Evolutionary conservation across 2,797 vertebrate species (phyloP), one percentile per base, ranked within the genome.

Genomic region (Todus mexicanus): DNA sequence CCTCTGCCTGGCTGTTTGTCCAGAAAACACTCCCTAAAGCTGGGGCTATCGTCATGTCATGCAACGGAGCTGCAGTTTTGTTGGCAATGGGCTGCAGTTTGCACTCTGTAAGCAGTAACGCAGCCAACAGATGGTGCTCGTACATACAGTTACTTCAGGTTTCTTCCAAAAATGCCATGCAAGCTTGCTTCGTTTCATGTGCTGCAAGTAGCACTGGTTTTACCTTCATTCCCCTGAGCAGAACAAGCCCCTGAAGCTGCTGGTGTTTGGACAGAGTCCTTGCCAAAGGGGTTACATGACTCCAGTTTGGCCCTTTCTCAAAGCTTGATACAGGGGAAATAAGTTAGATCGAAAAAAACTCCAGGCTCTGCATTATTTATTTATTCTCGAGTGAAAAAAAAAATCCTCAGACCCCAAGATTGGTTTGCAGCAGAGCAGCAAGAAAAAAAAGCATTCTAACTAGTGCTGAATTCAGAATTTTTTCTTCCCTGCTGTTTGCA

Each of bases 41-140:
- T 12, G 42, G 31, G 22, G 0, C 22, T 35, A 57, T 66, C 35
- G 42, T 57, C 2, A 0, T 5, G 15, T 20, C 15, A 3, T 5
- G n/a, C 45, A 26, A 0, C 0, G 13, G 31, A 64, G 60, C 48
- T 56, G 40, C 14, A 40, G 1, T 42, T n/a, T 18, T 33, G 15
- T 11, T 53, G 15, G 61, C 37, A 60, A 48, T 0, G 19, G 64
- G 60, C 31, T 59, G 84, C 47, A 31, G 48, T 43, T 64, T 42
- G 61, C 72, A 50, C 53, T 70, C 53, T 82, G 78, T 48, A 15
- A 77, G 69, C 35, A 59, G 79, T 25, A 51, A 12, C 1, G 4
- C 84, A 83, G 72, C 86, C 96, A 85, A 92, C 79, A 96, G 94
- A 94, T 93, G 94, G 94, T 84, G 90, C 95, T 94, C 71, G 5